These are phyloP conservation scores for Hippocampus kuda DNA, from an alignment of 2,797 vertebrate species.

Conservation along the genomic window DNA sequence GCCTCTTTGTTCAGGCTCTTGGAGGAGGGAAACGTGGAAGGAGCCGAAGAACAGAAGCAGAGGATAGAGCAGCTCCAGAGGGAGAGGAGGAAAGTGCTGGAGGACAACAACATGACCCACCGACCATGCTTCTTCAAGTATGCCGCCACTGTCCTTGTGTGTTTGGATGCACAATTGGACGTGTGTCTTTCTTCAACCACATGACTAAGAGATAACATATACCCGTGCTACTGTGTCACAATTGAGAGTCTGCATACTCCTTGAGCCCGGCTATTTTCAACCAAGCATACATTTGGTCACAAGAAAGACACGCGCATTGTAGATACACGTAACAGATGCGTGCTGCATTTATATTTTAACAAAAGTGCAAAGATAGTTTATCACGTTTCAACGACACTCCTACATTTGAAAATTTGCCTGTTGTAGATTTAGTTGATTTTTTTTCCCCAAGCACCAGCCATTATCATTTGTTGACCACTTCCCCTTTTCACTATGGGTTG, in stretches of 20 bases:
- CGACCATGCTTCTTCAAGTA: conserved; percentile 90
- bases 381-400: too few species aligned
- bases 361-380: too few species aligned
- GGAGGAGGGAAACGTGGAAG: conserved; percentile 85
- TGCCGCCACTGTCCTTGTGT: conserved; percentile 6
- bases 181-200: not conserved
- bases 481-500: too few species aligned
- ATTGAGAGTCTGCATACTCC: not conserved
- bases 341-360: too few species aligned
- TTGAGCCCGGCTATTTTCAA: not conserved
- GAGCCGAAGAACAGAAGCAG: conserved; percentile 88
- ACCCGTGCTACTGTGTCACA: not conserved
- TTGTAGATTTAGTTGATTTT: too few species aligned
- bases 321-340: too few species aligned
- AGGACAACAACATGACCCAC: conserved; percentile 80
- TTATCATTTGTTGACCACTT: too few species aligned
- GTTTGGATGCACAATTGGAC: conserved; percentile 1
- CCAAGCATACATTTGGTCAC: not conserved
- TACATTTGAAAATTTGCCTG: too few species aligned
- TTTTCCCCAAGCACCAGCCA: too few species aligned
- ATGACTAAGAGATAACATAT: not conserved
- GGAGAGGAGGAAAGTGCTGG: conserved; percentile 78
- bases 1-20: conserved; percentile 66
- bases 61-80: conserved; percentile 89
- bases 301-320: too few species aligned